Evolutionary conservation across 2,888 invertebrate genomes (phyloP), one percentile per base, ranked within the genome.

Genomic region (Clanis bilineata): DNA sequence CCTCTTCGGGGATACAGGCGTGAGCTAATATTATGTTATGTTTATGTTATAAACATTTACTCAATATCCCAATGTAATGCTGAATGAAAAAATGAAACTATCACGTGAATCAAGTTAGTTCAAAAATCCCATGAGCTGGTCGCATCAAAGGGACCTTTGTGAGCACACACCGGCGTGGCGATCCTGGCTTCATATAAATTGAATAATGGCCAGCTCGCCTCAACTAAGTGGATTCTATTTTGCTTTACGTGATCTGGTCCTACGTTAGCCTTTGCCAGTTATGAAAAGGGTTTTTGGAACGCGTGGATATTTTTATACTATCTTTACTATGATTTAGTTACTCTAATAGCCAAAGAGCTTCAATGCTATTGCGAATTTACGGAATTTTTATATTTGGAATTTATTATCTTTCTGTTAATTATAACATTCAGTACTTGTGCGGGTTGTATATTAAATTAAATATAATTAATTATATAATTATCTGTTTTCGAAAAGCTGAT

Each of bases 181-280:
- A 61, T 58, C 56, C 56, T 45, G 69, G 72, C 77, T 75, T 77
- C 72, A 72, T 71, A 76, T 76, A 88, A 88, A 90, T 90, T 88
- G 88, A 90, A 88, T 90, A 88, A 91, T 85, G 80, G 79, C 82
- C 65, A 78, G 79, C 79, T 77, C 78, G 81, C 79, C 80, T 76
- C 79, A 72, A 73, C 85, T 87, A 86, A 88, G 82, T 85, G 86
- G 86, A 85, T 83, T 85, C 83, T 83, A 83, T 86, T 86, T 85
- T 81, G 81, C 79, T 80, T 80, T 83, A 81, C 83, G 80, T 85
- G 78, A 74, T 69, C 76, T 76, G 70, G 70, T 68, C 70, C 70
- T 63, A 73, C 70, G 68, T 72, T 65, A 71, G 69, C 64, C 72
- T 74, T 62, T 68, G 69, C 70, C 63, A 68, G 68, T 77, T 71